Base-by-base conservation (phyloP, 1,140 invertebrate species). In the Magallana ariakensis region DNA sequence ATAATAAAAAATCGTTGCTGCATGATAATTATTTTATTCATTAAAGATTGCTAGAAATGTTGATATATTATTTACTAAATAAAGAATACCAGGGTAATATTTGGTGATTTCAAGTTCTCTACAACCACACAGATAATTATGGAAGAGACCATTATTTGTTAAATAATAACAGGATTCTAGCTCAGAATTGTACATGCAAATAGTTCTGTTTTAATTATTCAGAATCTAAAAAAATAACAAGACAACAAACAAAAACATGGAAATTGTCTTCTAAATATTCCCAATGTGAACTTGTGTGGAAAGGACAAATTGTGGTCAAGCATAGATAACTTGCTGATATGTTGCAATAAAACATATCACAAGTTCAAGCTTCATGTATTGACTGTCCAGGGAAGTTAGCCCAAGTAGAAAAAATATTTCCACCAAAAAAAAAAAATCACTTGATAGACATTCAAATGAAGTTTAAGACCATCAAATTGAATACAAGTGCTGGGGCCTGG, bases 391-490 rank as follows among this genome's bases (percentile, higher is more conserved):
- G 66, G 33, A 70, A 70, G 66, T 70, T 70, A 70, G 22, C 11
- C 33, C 22, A 33, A 70, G 22, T 11, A 26, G 22, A 70, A 33
- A 70, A 70, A 70, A 70, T 26, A 70, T 26, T 70, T 70, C 22
- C 26, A 70, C 66, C 33, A 70, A 70, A 70, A 70, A 70, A 70
- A 70, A 70, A 70, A 70, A 70, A 26, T 26, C 66, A 70, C 22
- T 70, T 70, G 66, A 70, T 70, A 70, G 66, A 70, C 66, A 70
- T 70, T 70, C 66, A 70, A 70, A 70, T 70, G 66, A 70, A 70
- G 66, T 70, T 70, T 70, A 70, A 70, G 66, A 70, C 66, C 66
- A 70, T 70, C 66, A 70, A 70, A 70, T 70, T 70, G 66, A 70
- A 70, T 70, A 70, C 66, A 26, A 26, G 66, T 70, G 66, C 33